Conservation (phyloP, 2,113 vertebrate species). For the Taxidea taxus region DNA sequence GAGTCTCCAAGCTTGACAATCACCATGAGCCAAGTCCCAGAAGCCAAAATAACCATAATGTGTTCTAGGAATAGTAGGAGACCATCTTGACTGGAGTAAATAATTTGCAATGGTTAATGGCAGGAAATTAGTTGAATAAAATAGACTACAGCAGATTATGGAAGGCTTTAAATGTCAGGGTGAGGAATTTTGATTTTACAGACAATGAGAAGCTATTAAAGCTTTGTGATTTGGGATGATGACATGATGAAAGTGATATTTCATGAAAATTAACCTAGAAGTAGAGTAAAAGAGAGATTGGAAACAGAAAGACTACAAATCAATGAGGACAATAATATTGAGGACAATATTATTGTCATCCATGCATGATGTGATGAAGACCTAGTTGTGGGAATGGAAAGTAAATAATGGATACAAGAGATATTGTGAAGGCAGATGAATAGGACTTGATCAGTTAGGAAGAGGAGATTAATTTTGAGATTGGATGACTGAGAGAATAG, state of each 20-base stretch:
- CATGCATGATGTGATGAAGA: neutral
- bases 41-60: neutral
- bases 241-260: constrained; percentile 11
- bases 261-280: constrained; percentile 40
- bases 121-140: constrained; percentile 22
- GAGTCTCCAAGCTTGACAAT: neutral
- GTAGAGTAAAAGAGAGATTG: neutral
- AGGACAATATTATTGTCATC: neutral
- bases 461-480: constrained; percentile 3
- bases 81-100: neutral
- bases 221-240: neutral
- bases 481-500: neutral
- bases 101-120: constrained; percentile 13
- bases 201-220: neutral
- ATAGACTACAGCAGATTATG: constrained; percentile 11
- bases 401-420: constrained; percentile 31
- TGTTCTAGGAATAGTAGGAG: neutral
- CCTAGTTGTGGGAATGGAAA: neutral
- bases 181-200: constrained; percentile 16
- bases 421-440: neutral
- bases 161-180: neutral
- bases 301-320: constrained; percentile 43
- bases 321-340: neutral
- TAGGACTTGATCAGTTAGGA: constrained; percentile 12
- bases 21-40: neutral